A percentile compares a stretch with the other conserved stretches of the same genome.
phyloP scores from a whole-genome alignment of 1,140 invertebrate genomes.

The Chionoecetes opilio region DNA sequence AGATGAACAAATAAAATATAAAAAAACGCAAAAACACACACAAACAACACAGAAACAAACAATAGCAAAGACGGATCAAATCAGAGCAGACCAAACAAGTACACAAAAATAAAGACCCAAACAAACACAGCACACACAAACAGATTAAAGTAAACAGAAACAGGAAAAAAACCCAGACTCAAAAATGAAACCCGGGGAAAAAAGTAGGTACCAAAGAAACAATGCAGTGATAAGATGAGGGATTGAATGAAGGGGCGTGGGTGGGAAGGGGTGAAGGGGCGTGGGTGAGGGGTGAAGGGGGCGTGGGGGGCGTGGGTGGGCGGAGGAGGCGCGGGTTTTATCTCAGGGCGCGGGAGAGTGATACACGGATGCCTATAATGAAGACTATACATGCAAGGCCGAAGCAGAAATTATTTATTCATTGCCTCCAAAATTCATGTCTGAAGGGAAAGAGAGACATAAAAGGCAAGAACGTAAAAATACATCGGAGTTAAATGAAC shows the following conservation, averaged over 20 bases:
- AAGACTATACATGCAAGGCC: background rate
- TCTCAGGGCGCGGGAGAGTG: background rate
- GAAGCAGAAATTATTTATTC: background rate
- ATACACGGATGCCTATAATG: background rate
- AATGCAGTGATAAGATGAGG: background rate
- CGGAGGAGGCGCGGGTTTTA: background rate
- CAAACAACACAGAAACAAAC: background rate
- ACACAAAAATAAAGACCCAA: conserved; percentile 10
- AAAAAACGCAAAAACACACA: background rate
- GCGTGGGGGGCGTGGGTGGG: background rate
- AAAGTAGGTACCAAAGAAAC: too few species aligned
- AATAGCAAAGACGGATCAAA: too few species aligned
- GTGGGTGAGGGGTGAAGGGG: background rate
- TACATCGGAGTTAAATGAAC: background rate
- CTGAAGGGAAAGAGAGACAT: conserved; percentile 16
- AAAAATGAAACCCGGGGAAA: too few species aligned
- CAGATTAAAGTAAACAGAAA: too few species aligned
- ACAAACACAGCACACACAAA: conserved; percentile 37
- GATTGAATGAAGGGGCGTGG: background rate
- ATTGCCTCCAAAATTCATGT: conserved; percentile 10
- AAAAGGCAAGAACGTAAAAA: conserved; percentile 21
- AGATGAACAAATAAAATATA: background rate
- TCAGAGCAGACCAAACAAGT: too few species aligned
- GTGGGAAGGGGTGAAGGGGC: background rate
- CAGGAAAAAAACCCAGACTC: too few species aligned